Conservation (phyloP, 2,888 invertebrate species). For the Gymnosoma rotundatum region DNA sequence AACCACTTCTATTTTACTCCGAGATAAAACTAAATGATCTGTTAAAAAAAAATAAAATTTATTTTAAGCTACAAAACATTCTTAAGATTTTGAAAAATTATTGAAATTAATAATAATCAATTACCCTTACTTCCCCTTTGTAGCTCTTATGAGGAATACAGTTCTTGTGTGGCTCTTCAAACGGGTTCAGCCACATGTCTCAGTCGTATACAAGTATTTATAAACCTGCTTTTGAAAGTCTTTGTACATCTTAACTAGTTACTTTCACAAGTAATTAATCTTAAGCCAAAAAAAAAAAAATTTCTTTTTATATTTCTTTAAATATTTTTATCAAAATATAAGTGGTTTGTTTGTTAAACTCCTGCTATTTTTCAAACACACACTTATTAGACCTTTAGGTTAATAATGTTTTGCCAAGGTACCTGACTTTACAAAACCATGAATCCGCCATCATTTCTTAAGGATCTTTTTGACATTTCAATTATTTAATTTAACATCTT, state of each 20-base stretch:
- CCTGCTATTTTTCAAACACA: constrained; percentile 42
- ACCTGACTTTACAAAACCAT: constrained; percentile 39
- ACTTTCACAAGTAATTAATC: constrained; percentile 67
- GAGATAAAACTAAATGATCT: constrained; percentile 47
- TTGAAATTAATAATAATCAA: constrained; percentile 63
- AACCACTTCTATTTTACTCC: constrained; percentile 44
- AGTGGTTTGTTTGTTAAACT: constrained; percentile 57
- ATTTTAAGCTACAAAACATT: neutral
- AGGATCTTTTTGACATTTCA: constrained; percentile 64
- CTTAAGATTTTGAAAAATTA: constrained; percentile 55
- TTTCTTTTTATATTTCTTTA: neutral
- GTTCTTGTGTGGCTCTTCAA: constrained; percentile 30
- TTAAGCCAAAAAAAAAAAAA: too few relatives aligned
- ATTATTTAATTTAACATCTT: constrained; percentile 56
- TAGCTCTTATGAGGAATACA: neutral
- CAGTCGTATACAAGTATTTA: neutral
- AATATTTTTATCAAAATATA: constrained; percentile 33
- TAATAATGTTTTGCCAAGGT: constrained; percentile 5
- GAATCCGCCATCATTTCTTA: constrained; percentile 54
- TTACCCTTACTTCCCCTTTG: constrained; percentile 59
- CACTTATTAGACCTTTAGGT: too few relatives aligned
- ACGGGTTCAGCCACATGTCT: neutral
- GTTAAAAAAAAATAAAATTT: neutral
- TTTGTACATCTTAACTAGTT: constrained; percentile 59
- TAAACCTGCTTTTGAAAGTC: neutral